Percentiles rank a stretch among this genome's conserved stretches.
These are phyloP conservation scores for Euplagia quadripunctaria DNA, from an alignment of 2,888 invertebrate genomes.

Conservation along the genomic window DNA sequence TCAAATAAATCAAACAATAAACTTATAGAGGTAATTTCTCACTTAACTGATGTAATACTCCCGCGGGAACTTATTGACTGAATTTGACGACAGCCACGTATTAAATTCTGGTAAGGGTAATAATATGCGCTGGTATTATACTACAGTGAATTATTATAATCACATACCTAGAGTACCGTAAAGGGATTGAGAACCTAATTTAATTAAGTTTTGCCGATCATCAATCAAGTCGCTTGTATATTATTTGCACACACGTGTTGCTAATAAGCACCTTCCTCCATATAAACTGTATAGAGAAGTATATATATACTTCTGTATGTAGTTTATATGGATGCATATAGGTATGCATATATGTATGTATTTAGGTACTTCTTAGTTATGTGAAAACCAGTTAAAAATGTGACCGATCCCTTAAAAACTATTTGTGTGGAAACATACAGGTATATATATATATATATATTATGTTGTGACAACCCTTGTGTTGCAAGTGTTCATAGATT, in stretches of 20 bases:
- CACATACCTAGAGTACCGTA: slow-evolving; percentile 24
- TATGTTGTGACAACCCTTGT: too few species aligned
- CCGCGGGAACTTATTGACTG: not conserved
- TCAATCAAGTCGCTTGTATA: slow-evolving; percentile 59
- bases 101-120: not conserved
- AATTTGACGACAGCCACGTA: not conserved
- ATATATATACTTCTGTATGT: too few species aligned
- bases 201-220: slow-evolving; percentile 69
- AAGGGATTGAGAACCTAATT: slow-evolving; percentile 58
- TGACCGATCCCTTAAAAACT: too few species aligned
- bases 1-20: too few species aligned
- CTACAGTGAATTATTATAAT: slow-evolving; percentile 17
- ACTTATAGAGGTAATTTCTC: not conserved
- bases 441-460: too few species aligned
- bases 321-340: too few species aligned
- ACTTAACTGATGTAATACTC: not conserved
- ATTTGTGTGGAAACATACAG: too few species aligned
- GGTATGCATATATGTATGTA: too few species aligned
- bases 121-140: not conserved
- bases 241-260: not conserved
- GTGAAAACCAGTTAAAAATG: too few species aligned
- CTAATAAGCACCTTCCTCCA: not conserved
- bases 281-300: not conserved
- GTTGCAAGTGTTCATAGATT: too few species aligned
- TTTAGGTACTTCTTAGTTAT: too few species aligned